Percentiles rank a stretch among this genome's conserved stretches.
Conservation (phyloP, 2,888 invertebrate species). For the Nudaria mundana region DNA sequence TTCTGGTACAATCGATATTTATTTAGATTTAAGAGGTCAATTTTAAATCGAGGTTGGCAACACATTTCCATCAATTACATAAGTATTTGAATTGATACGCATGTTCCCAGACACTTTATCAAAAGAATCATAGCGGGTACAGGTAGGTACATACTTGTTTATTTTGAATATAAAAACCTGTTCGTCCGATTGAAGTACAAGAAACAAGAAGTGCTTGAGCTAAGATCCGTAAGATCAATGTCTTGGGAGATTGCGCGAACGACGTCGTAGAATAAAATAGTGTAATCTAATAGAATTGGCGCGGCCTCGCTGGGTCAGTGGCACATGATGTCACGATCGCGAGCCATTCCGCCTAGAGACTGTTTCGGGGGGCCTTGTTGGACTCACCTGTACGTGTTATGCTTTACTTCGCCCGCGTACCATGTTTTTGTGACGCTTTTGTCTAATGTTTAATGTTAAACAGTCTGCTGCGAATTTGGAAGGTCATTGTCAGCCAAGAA, state of each 20-base stretch:
- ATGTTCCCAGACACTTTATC: slow-evolving; percentile 26
- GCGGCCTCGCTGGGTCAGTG: slow-evolving; percentile 76
- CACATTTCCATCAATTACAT: slow-evolving; percentile 5
- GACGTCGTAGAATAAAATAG: slow-evolving; percentile 37
- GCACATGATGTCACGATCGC: slow-evolving; percentile 69
- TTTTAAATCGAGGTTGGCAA: background rate
- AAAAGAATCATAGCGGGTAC: slow-evolving; percentile 21
- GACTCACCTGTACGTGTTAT: slow-evolving; percentile 31
- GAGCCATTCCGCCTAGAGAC: slow-evolving; percentile 56
- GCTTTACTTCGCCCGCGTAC: slow-evolving; percentile 32
- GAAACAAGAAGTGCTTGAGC: slow-evolving; percentile 16
- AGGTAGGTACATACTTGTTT: slow-evolving; percentile 23
- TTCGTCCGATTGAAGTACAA: slow-evolving; percentile 31
- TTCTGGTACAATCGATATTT: slow-evolving; percentile 3
- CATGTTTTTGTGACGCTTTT: slow-evolving; percentile 32
- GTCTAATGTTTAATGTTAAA: slow-evolving; percentile 34
- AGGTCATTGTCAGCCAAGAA: slow-evolving; percentile 26
- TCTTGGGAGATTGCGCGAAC: slow-evolving; percentile 21
- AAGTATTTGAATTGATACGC: slow-evolving; percentile 16
- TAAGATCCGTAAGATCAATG: slow-evolving; percentile 37
- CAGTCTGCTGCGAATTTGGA: slow-evolving; percentile 28
- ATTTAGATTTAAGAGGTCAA: background rate
- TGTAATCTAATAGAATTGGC: slow-evolving; percentile 46
- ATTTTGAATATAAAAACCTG: slow-evolving; percentile 25
- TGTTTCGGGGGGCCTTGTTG: slow-evolving; percentile 40